Evolutionary conservation across 2,797 vertebrate genomes (phyloP).

Genomic region (Chaetodon trifasciatus): DNA sequence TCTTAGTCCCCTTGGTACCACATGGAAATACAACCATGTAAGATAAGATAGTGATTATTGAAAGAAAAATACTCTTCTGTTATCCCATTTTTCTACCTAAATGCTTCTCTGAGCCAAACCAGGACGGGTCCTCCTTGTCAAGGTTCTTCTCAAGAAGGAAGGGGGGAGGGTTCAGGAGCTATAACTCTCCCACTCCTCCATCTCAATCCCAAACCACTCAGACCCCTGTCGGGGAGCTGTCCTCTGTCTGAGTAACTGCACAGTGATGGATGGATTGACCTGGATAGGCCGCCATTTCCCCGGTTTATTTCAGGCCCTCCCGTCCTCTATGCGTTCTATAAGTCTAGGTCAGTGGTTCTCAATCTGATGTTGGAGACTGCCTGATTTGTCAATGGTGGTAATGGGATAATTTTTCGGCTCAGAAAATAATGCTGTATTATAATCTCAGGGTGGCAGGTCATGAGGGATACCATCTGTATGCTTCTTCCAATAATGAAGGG

Average conservation of each 20-base stretch:
- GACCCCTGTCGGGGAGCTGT: conserved; percentile 85
- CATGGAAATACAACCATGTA: conserved; percentile 25
- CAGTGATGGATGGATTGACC: conserved; percentile 87
- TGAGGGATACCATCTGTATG: neutral
- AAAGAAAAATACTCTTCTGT: conserved; percentile 13
- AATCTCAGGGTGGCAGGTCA: neutral
- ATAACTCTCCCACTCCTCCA: conserved; percentile 84
- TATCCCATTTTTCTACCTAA: conserved; percentile 32
- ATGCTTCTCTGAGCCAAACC: conserved; percentile 38
- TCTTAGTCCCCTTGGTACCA: too few relatives aligned
- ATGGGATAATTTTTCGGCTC: conserved; percentile 25
- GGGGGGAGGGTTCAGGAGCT: conserved; percentile 60
- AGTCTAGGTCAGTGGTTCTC: conserved; percentile 67
- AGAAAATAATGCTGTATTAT: conserved; percentile 7
- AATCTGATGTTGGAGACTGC: conserved; percentile 32
- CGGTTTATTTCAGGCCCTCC: conserved; percentile 70
- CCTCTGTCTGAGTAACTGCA: conserved; percentile 85
- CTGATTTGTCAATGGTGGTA: conserved; percentile 15
- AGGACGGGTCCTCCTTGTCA: conserved; percentile 70
- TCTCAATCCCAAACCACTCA: conserved; percentile 87
- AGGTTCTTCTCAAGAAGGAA: conserved; percentile 71
- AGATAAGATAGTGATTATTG: conserved; percentile 51
- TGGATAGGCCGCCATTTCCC: conserved; percentile 81
- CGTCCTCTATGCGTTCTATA: conserved; percentile 62
- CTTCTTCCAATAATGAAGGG: neutral